Evolutionary conservation across 1,140 invertebrate species (phyloP).

Genomic region (Drosophila ambigua): DNA sequence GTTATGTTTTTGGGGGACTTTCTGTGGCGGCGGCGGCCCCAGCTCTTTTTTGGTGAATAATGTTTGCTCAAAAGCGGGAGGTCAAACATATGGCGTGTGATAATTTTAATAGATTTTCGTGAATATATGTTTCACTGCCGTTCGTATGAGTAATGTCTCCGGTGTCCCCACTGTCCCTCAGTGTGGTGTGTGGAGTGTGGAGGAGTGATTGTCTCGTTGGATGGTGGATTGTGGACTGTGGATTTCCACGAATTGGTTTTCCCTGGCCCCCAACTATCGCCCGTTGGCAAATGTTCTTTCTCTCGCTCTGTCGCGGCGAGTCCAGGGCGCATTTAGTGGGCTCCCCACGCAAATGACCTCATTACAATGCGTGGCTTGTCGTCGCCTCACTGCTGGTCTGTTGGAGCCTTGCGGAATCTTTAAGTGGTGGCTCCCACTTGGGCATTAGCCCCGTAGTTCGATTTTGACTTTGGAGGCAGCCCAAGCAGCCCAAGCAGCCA

Average conservation of each 20-base stretch:
- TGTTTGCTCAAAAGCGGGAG: constrained; percentile 64
- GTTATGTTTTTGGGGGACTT: constrained; percentile 30
- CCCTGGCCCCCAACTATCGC: constrained; percentile 4
- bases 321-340: constrained; percentile 71
- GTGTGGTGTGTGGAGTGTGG: neutral
- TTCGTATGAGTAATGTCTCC: constrained; percentile 66
- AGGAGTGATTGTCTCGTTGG: neutral
- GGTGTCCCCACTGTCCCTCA: constrained; percentile 9
- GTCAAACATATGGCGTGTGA: constrained; percentile 75
- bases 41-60: constrained; percentile 53
- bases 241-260: constrained; percentile 72
- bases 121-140: constrained; percentile 30
- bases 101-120: constrained; percentile 79
- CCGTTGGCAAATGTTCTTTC: constrained; percentile 29
- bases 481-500: constrained; percentile 6
- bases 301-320: constrained; percentile 2
- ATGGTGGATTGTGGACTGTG: constrained; percentile 4
- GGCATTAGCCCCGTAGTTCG: constrained; percentile 21
- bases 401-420: constrained; percentile 68
- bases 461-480: constrained; percentile 55
- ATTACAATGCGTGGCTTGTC: constrained; percentile 76
- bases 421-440: constrained; percentile 53
- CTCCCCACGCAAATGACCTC: constrained; percentile 81
- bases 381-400: constrained; percentile 10
- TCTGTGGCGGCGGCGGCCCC: constrained; percentile 16